Evolutionary conservation across 2,113 vertebrate species (phyloP), one percentile per base, ranked within the genome.

Genomic region (Brachypodius melanocephalos): DNA sequence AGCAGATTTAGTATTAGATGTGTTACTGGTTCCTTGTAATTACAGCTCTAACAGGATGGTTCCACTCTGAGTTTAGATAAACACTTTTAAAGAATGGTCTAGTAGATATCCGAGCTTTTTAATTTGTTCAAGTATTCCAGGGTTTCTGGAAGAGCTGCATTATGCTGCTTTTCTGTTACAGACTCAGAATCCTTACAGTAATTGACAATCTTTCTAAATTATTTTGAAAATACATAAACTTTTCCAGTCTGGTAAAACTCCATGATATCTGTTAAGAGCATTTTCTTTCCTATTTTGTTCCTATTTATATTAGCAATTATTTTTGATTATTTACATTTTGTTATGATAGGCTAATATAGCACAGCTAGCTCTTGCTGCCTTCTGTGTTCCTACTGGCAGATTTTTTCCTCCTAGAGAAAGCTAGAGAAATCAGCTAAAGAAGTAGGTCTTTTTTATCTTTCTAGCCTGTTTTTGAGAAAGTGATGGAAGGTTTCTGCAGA

Each of bases 231-330:
- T 32, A 11, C 1, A 3, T 63, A 9, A 81, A 8, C 21, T 67
- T 7, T n/a, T 72, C 17, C 13, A 17, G 9, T 66, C 31, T 77
- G 36, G 12, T 52, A 52, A 28, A 82, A 52, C 17, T 71, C 21
- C 3, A 0, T 40, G 8, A 24, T 78, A 31, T 0, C 8, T n/a
- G 3, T 52, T 57, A 66, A 28, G 11, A 75, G 22, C 9, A 10
- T 68, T 76, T 59, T 62, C 21, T 67, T 75, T 49, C 14, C 17
- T 65, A 3, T 40, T 73, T 57, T 54, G 7, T 71, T 36, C 16
- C 38, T 84, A 26, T 46, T 65, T 49, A 45, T n/a, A 28, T 88
- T 54, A 74, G 29, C 14, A 6, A 0, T 1, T 66, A 67, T 81
- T 83, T 32, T 46, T 62, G 4, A 42, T 72, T 62, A 11, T 16